Conservation (phyloP, 2,888 invertebrate species). For the Heliconius ethilla region DNA sequence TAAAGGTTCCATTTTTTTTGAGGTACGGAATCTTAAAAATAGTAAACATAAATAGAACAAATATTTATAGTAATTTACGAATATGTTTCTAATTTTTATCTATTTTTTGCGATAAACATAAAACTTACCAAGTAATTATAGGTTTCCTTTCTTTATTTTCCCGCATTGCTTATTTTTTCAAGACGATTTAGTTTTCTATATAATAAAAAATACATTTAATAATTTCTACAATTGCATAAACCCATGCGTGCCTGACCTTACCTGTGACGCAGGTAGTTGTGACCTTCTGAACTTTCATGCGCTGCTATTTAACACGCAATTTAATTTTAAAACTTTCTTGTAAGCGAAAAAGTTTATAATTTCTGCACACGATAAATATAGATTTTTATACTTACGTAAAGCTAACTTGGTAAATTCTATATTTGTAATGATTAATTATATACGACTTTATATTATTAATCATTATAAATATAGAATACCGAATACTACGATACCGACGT, state of each 20-base stretch:
- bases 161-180: background rate
- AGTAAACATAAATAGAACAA: too few species aligned
- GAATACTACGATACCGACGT: too few species aligned
- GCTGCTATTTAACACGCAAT: constrained; percentile 48
- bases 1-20: too few species aligned
- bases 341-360: background rate
- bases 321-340: constrained; percentile 31
- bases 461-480: too few species aligned
- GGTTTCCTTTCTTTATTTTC: background rate
- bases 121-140: background rate
- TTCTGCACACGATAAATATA: background rate
- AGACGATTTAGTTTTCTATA: background rate
- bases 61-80: too few species aligned
- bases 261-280: constrained; percentile 52
- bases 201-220: background rate
- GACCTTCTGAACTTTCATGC: constrained; percentile 53
- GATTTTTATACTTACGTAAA: background rate
- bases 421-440: background rate
- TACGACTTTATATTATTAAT: too few species aligned
- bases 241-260: constrained; percentile 51
- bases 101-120: background rate
- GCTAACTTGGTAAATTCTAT: background rate
- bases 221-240: constrained; percentile 36
- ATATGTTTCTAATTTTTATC: too few species aligned
- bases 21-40: too few species aligned